Conservation (phyloP, 2,797 vertebrate species). For the Trachurus trachurus region DNA sequence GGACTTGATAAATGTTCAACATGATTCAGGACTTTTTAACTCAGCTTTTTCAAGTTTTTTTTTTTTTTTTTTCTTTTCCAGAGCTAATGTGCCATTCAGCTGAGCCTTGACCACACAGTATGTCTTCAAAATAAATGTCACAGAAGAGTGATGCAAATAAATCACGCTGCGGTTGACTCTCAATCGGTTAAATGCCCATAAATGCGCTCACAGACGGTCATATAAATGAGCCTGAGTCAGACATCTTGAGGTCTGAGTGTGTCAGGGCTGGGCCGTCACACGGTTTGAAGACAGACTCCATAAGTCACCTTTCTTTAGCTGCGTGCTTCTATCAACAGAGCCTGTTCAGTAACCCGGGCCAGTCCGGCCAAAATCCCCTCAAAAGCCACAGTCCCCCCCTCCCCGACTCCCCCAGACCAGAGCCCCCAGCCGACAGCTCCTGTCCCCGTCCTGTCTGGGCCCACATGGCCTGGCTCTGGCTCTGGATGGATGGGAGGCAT, state of each 20-base stretch:
- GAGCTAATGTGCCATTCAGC: constrained; percentile 31
- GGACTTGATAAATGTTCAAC: constrained; percentile 42
- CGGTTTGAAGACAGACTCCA: constrained; percentile 62
- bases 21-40: constrained; percentile 31
- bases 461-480: constrained; percentile 59
- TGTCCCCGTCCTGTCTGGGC: constrained; percentile 67
- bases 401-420: constrained; percentile 40
- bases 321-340: constrained; percentile 47
- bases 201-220: constrained; percentile 51
- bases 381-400: constrained; percentile 51
- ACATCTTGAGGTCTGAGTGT: constrained; percentile 61
- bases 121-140: constrained; percentile 58
- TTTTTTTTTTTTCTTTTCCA: constrained; percentile 68
- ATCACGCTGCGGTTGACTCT: constrained; percentile 58
- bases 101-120: constrained; percentile 49
- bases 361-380: constrained; percentile 50
- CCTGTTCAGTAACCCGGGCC: constrained; percentile 51
- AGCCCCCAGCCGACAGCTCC: constrained; percentile 65
- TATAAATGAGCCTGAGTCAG: constrained; percentile 64
- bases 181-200: constrained; percentile 50
- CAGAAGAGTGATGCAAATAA: constrained; percentile 56
- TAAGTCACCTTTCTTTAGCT: constrained; percentile 67
- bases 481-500: constrained; percentile 46
- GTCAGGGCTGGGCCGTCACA: constrained; percentile 51
- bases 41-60: constrained; percentile 52